Conservation (phyloP, 2,888 invertebrate species). For the Dryocosmus kuriphilus region DNA sequence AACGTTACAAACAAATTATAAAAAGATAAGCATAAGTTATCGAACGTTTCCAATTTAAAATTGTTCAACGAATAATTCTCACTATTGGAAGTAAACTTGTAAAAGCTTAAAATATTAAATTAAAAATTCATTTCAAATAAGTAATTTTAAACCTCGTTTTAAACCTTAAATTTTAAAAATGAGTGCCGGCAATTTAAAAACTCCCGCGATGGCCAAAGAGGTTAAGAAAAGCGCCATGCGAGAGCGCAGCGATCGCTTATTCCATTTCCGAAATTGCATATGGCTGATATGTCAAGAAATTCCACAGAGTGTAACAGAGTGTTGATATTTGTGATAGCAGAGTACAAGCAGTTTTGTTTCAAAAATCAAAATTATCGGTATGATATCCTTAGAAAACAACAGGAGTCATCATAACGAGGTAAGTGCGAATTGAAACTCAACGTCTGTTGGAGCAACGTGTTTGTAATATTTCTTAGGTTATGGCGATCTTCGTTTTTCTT, state of each 20-base stretch:
- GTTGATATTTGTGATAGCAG: not conserved
- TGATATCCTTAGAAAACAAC: conserved; percentile 64
- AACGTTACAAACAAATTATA: too few species aligned
- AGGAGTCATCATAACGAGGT: conserved; percentile 63
- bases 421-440: conserved; percentile 32
- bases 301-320: not conserved
- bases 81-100: too few species aligned
- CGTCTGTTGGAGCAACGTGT: not conserved
- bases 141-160: too few species aligned
- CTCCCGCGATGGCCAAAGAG: conserved; percentile 9
- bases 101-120: too few species aligned
- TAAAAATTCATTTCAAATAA: too few species aligned
- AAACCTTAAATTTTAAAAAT: too few species aligned
- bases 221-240: not conserved
- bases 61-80: too few species aligned
- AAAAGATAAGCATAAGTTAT: too few species aligned
- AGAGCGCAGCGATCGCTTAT: not conserved
- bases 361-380: conserved; percentile 53
- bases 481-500: not conserved
- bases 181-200: not conserved
- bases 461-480: conserved; percentile 23
- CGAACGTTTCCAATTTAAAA: too few species aligned
- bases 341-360: not conserved
- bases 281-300: conserved; percentile 18
- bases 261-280: not conserved